Base-by-base conservation (phyloP, 1,140 invertebrate genomes). In the Nylanderia fulva region DNA sequence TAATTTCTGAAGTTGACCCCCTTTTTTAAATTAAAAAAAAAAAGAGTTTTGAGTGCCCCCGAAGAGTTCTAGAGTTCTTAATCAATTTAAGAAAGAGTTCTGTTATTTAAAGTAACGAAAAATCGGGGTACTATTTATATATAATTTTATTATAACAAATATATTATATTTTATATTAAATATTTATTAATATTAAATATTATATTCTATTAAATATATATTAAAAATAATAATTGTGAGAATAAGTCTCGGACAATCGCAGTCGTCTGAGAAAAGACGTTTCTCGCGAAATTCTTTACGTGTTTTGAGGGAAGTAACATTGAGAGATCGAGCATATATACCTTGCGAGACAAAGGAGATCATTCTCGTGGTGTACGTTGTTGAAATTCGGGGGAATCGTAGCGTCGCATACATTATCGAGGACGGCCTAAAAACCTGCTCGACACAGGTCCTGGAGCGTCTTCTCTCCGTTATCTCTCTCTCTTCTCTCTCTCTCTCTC, bases 391-490 rank as follows among this genome's bases (percentile, higher is more conserved):
- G 48, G 52, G 60, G 54, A 85, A 85, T 64, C 75, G 75, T 79
- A 77, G 48, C 60, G 74, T 58, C 74, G 71, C 48, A 61, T 63
- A 60, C 39, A 85, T 86, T 87, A 71, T 86, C 85, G 42, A 86
- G 64, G 33, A 29, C 52, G 85, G 54, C 48, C 58, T 82, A 24
- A 87, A 85, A 86, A 82, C 84, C 75, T 87, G 66, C 29, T 86
- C 68, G 42, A 45, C 33, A 11, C 84, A 58, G 66, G 77, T 87
- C 63, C 39, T 29, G 61, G 24, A 83, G 79, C 75, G 54, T 64
- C 52, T 21, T 79, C 39, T n/a, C 36, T 33, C 9, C 42, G 13
- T 13, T 48, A 29, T 79, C 54, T 21, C n/a, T n/a, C n/a, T n/a
- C n/a, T n/a, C n/a, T n/a, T 11, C 29, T 54, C 71, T 33, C 24